Percentiles rank a stretch among this genome's conserved stretches.
phyloP scores from a whole-genome alignment of 2,113 vertebrate species.

The Scolopax mira region DNA sequence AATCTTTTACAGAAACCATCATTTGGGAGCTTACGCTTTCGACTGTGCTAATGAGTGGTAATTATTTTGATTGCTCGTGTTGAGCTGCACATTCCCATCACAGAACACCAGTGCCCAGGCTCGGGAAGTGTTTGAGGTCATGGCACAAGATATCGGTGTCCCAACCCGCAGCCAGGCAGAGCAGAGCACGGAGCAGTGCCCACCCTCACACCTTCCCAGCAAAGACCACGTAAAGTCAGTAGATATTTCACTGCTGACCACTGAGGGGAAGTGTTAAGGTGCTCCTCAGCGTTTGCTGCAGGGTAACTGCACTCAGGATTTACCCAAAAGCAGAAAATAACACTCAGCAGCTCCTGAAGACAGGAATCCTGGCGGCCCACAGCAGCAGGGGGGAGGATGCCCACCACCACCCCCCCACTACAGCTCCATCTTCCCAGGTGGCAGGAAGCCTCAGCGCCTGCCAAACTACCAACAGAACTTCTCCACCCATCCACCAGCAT shows the following conservation, averaged over 20 bases:
- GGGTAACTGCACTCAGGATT: neutral
- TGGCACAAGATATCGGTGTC: neutral
- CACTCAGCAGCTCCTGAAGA: neutral
- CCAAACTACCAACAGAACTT: neutral
- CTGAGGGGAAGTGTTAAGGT: neutral
- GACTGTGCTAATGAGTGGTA: neutral
- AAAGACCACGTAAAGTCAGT: neutral
- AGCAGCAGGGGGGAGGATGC: neutral
- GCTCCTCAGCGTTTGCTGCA: neutral
- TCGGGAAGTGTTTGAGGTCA: neutral
- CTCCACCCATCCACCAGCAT: neutral
- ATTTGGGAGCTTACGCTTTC: neutral
- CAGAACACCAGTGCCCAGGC: neutral
- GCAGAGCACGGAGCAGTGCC: neutral
- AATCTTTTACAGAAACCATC: neutral
- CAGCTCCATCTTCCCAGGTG: neutral
- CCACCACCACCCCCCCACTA: neutral
- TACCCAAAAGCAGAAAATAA: neutral
- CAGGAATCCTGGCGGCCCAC: neutral
- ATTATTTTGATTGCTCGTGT: neutral
- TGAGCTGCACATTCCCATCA: neutral
- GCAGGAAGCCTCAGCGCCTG: neutral
- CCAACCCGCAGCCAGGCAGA: rapidly evolving
- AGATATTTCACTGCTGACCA: neutral
- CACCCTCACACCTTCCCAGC: neutral